A percentile compares a stretch with the other conserved stretches of the same genome.
Evolutionary conservation across 2,113 vertebrate species (phyloP).

Genomic region (Diglossa brunneiventris): DNA sequence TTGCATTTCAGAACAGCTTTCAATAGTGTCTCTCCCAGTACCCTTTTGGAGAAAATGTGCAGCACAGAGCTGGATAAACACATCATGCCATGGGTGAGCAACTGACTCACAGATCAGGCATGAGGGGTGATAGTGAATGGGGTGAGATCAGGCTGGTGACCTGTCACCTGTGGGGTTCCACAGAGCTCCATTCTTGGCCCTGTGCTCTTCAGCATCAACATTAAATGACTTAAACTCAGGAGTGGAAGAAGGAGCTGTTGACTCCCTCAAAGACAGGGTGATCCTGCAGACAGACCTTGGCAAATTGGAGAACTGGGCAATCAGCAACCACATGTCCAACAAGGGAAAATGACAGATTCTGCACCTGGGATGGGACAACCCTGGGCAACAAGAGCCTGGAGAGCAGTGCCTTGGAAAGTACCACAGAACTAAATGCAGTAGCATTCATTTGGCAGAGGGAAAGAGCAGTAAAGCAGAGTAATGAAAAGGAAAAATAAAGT

Average conservation of each 20-base stretch:
- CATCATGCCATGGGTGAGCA: neutral
- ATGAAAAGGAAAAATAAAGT: neutral
- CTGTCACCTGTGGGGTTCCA: neutral
- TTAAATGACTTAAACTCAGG: neutral
- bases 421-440: neutral
- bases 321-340: neutral
- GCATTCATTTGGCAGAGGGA: neutral
- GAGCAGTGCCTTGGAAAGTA: neutral
- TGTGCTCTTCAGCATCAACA: neutral
- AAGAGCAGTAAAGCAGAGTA: neutral
- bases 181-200: rapidly evolving
- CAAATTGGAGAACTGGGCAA: neutral
- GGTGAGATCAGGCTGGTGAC: neutral
- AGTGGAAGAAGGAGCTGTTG: neutral
- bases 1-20: neutral
- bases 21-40: rapidly evolving
- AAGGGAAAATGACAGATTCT: neutral
- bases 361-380: neutral
- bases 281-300: neutral
- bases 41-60: neutral
- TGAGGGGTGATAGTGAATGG: rapidly evolving
- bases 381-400: neutral
- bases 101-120: rapidly evolving
- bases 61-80: neutral
- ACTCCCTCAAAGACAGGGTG: neutral